phyloP scores from a whole-genome alignment of 2,797 vertebrate genomes.

The Otus scops region DNA sequence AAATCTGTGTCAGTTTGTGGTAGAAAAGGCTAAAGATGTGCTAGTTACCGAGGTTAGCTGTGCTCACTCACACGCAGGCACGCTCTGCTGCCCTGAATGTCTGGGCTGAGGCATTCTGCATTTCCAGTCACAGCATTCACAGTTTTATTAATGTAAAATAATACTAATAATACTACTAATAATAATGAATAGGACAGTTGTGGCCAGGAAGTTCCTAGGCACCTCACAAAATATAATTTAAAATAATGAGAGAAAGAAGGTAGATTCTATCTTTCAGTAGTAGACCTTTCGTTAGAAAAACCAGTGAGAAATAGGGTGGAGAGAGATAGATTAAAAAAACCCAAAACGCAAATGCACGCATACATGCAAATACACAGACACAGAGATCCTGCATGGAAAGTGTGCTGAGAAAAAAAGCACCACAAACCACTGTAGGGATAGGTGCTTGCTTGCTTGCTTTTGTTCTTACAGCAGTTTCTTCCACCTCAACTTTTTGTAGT shows the following conservation, averaged over 20 bases:
- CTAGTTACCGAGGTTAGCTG: not conserved
- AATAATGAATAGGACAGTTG: not conserved
- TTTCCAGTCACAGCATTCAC: not conserved
- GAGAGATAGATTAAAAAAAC: not conserved
- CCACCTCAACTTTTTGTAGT: constrained; percentile 7
- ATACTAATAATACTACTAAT: not conserved
- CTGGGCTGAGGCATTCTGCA: not conserved
- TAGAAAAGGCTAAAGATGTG: not conserved
- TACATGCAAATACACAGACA: not conserved
- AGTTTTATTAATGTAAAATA: not conserved
- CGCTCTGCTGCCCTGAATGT: not conserved
- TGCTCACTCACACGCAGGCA: not conserved
- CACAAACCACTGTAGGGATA: not conserved
- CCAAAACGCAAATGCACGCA: not conserved
- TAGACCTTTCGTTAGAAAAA: not conserved
- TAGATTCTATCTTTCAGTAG: not conserved
- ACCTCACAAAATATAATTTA: not conserved
- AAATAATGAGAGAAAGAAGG: not conserved
- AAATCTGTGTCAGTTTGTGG: not conserved
- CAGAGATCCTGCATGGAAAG: not conserved
- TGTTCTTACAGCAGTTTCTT: not conserved
- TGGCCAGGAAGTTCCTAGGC: not conserved
- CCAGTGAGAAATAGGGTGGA: not conserved
- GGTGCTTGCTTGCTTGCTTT: not conserved
- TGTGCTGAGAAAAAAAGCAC: not conserved